Percentiles rank a stretch among this genome's conserved stretches.
Evolutionary conservation across 2,113 vertebrate species (phyloP).

Genomic region (Hypomesus transpacificus): DNA sequence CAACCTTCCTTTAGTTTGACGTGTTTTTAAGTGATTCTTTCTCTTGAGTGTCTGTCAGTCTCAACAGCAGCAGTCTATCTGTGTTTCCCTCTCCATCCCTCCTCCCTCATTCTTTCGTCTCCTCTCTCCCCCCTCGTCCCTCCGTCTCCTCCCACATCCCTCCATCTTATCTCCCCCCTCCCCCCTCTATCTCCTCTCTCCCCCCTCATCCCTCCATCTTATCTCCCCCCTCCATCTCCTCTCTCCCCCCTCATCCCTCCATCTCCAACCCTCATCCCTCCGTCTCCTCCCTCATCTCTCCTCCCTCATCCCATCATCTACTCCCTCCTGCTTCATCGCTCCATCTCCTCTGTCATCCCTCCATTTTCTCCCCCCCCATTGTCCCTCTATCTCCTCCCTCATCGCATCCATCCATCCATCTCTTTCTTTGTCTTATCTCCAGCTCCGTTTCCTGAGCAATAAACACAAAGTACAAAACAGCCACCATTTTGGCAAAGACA

Average conservation of each 20-base stretch:
- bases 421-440: neutral
- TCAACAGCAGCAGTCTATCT: neutral
- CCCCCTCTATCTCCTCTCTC: neutral
- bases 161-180: neutral
- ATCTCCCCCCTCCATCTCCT: neutral
- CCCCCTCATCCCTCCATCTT: too few species aligned
- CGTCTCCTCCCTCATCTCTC: too few species aligned
- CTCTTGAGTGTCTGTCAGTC: too few species aligned
- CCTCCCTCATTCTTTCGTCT: neutral
- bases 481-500: constrained; percentile 23
- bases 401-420: neutral
- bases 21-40: too few species aligned
- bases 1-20: too few species aligned
- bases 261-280: neutral
- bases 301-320: neutral
- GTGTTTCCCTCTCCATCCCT: neutral
- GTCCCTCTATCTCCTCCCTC: neutral
- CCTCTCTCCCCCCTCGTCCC: neutral
- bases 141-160: neutral
- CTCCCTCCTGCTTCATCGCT: neutral
- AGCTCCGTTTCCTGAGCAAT: constrained; percentile 11
- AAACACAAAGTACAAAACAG: constrained; percentile 12
- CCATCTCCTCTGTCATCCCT: neutral
- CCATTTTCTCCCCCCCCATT: neutral
- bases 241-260: neutral